A percentile compares a stretch with the other conserved stretches of the same genome.
Conservation (phyloP, 1,140 invertebrate species). For the Musca vetustissima region DNA sequence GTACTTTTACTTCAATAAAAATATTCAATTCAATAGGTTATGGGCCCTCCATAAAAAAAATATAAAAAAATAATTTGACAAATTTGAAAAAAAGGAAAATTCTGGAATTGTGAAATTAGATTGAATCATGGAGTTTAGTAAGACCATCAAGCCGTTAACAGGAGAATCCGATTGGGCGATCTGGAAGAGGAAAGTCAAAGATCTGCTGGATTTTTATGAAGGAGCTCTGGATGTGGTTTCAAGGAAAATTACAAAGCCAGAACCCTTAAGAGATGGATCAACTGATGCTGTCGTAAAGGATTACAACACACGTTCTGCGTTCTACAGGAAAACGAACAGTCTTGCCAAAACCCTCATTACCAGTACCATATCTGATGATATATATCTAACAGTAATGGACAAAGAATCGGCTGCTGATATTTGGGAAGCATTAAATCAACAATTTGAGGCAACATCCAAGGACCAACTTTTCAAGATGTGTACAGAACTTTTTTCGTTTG, state of each 20-base stretch:
- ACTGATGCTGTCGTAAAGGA: not conserved
- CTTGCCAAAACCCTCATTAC: too few species aligned
- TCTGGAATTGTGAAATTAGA: too few species aligned
- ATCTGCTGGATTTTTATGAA: not conserved
- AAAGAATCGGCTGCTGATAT: not conserved
- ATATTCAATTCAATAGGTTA: too few species aligned
- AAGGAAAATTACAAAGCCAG: not conserved
- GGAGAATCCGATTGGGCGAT: not conserved
- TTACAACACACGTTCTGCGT: not conserved
- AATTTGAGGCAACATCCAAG: not conserved
- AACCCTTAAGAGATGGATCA: not conserved
- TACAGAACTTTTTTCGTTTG: not conserved
- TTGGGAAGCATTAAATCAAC: not conserved
- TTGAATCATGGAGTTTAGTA: not conserved
- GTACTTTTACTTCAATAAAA: too few species aligned
- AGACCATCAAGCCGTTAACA: not conserved
- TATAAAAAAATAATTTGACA: too few species aligned
- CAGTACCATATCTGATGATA: too few species aligned
- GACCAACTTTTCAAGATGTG: not conserved
- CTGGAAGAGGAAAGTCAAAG: not conserved
- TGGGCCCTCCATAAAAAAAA: too few species aligned
- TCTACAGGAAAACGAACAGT: not conserved
- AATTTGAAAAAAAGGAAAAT: too few species aligned
- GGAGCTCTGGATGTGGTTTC: not conserved
- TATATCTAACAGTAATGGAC: too few species aligned